Conservation (phyloP, 2,797 vertebrate species). For the Tolypeutes matacus region DNA sequence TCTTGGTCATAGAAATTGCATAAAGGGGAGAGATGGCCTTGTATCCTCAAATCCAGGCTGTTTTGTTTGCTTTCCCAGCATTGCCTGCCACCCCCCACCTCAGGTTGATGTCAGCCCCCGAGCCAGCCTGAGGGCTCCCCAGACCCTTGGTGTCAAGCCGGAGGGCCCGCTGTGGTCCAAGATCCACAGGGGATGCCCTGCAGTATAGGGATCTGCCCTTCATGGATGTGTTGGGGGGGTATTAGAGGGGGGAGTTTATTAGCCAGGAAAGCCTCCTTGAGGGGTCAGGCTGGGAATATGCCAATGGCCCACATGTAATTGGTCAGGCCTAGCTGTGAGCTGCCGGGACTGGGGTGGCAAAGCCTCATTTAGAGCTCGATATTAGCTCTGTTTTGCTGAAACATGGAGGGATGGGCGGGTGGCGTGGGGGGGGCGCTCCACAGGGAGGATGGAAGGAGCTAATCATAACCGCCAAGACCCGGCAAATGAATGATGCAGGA, state of each 20-base stretch:
- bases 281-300: not conserved
- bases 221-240: not conserved
- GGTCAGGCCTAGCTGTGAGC: conserved; percentile 67
- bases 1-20: not conserved
- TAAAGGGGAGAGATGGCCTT: not conserved
- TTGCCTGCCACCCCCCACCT: not conserved
- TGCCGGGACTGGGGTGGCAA: conserved; percentile 67
- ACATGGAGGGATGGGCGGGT: conserved; percentile 74
- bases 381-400: conserved; percentile 82
- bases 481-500: conserved; percentile 79
- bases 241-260: not conserved
- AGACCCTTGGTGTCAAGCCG: not conserved
- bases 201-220: not conserved
- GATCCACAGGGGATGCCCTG: not conserved
- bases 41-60: not conserved
- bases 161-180: not conserved
- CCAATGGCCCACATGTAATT: conserved; percentile 67
- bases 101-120: not conserved
- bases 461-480: conserved; percentile 79
- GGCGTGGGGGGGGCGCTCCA: conserved; percentile 22
- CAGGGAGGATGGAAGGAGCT: conserved; percentile 78
- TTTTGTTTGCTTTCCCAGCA: not conserved
- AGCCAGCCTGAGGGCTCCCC: not conserved
- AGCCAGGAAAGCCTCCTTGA: not conserved
- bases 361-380: conserved; percentile 79